A percentile compares a stretch with the other conserved stretches of the same genome.
Evolutionary conservation across 2,797 vertebrate genomes (phyloP).

Genomic region (Danionella dracula): DNA sequence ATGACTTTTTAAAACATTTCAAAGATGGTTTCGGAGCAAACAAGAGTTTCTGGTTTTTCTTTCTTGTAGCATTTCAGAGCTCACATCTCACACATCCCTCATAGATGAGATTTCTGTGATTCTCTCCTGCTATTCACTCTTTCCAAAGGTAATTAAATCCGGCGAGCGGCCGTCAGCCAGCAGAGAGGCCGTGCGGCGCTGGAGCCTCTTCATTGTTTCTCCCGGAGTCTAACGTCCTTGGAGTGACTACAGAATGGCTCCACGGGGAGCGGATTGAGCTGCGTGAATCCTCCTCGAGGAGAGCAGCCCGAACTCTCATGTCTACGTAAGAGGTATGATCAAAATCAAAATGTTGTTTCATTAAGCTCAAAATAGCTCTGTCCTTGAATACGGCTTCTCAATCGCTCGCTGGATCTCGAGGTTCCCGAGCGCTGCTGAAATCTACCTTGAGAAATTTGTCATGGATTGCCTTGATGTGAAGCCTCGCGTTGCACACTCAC

Average conservation of each 20-base stretch:
- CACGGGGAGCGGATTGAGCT: not conserved
- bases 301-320: not conserved
- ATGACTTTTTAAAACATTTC: too few species aligned
- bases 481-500: constrained; percentile 33
- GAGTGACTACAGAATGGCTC: not conserved
- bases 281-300: not conserved
- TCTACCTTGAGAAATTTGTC: constrained; percentile 57
- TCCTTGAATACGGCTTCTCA: constrained; percentile 6
- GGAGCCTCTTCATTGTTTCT: constrained; percentile 1
- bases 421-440: not conserved
- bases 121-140: not conserved
- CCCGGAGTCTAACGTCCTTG: constrained; percentile 9
- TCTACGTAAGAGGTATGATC: not conserved
- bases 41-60: too few species aligned
- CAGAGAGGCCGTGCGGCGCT: not conserved
- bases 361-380: constrained; percentile 9
- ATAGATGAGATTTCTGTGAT: too few species aligned
- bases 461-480: constrained; percentile 61
- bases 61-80: too few species aligned
- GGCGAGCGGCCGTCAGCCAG: not conserved
- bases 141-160: constrained; percentile 15
- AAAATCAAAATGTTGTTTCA: not conserved
- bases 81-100: too few species aligned
- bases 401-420: not conserved
- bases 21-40: too few species aligned